Conservation (phyloP, 92 coral and sea anemone species). For the Phenganax stokvisi region DNA sequence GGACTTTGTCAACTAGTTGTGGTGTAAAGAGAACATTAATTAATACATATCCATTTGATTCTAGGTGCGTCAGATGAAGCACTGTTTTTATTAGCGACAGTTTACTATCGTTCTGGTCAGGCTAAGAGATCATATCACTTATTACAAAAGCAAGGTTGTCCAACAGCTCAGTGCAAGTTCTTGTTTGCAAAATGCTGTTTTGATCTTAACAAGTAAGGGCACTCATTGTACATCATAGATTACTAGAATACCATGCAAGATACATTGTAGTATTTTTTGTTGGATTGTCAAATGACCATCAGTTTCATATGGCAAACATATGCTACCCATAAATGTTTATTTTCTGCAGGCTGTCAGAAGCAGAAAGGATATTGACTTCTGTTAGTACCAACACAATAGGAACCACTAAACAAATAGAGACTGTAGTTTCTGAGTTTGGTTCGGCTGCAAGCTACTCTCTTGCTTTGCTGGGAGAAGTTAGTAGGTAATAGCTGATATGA, state of each 20-base stretch:
- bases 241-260: too few relatives aligned
- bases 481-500: constrained; percentile 54
- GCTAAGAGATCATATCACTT: constrained; percentile 77
- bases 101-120: constrained; percentile 81
- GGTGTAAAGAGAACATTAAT: not conserved
- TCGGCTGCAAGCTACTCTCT: constrained; percentile 92
- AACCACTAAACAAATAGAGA: constrained; percentile 76
- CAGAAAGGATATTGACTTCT: constrained; percentile 71
- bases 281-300: not conserved
- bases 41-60: not conserved
- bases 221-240: not conserved
- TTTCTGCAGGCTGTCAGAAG: constrained; percentile 73
- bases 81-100: constrained; percentile 81
- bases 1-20: not conserved
- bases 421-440: constrained; percentile 89
- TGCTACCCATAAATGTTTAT: not conserved
- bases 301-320: not conserved
- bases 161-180: constrained; percentile 80
- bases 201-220: constrained; percentile 85
- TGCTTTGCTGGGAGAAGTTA: constrained; percentile 86
- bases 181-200: constrained; percentile 96
- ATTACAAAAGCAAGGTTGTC: constrained; percentile 79
- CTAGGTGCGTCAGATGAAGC: constrained; percentile 87
- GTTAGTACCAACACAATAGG: constrained; percentile 35
- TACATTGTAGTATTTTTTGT: too few relatives aligned